Evolutionary conservation across 2,113 vertebrate genomes (phyloP).

Genomic region (Pedionomus torquatus): DNA sequence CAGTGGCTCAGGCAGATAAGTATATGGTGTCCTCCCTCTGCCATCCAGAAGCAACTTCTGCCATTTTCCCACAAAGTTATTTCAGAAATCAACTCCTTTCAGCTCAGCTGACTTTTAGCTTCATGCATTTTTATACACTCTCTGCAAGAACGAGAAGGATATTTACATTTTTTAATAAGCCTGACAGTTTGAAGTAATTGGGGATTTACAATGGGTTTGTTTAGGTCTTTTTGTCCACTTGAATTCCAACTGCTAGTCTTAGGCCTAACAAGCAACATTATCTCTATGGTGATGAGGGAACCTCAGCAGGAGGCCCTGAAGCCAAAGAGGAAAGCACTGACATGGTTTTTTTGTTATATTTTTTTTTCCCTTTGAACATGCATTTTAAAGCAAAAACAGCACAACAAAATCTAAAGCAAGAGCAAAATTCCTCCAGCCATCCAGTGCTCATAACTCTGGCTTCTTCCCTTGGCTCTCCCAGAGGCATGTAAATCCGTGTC

Average conservation of each 20-base stretch:
- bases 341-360: background rate
- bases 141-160: slow-evolving; percentile 42
- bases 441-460: background rate
- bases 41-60: background rate
- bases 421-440: slow-evolving; percentile 35
- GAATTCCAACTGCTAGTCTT: slow-evolving; percentile 65
- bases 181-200: slow-evolving; percentile 73
- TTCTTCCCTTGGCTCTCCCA: background rate
- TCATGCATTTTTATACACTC: slow-evolving; percentile 67
- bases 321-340: slow-evolving; percentile 31
- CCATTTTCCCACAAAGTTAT: background rate
- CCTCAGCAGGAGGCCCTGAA: slow-evolving; percentile 64
- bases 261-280: slow-evolving; percentile 58
- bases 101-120: slow-evolving; percentile 53
- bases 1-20: background rate
- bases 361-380: slow-evolving; percentile 27
- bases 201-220: slow-evolving; percentile 69
- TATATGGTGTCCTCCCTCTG: background rate
- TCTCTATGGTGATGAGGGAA: slow-evolving; percentile 68
- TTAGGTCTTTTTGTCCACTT: slow-evolving; percentile 69
- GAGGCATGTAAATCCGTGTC: background rate
- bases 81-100: slow-evolving; percentile 40
- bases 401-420: slow-evolving; percentile 39
- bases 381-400: slow-evolving; percentile 35
- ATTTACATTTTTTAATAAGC: slow-evolving; percentile 76